Evolutionary conservation across 2,888 invertebrate genomes (phyloP), one percentile per base, ranked within the genome.

Genomic region (Eumacrocentrus americanus): DNA sequence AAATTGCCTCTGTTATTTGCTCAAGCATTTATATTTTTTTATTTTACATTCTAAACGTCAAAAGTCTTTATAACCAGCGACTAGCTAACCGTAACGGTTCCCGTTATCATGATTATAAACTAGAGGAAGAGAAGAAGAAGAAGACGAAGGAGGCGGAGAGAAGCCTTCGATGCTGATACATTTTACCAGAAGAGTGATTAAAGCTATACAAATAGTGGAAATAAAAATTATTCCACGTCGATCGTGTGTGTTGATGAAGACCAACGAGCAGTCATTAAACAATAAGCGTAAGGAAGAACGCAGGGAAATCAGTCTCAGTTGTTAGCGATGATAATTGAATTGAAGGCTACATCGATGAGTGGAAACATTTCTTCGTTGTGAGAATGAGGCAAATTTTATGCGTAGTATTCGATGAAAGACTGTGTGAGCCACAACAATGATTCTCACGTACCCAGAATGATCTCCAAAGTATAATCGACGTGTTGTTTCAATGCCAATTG

Each of bases 41-140:
- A 1, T 44, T 44, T 44, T 22, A 18, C 22, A 44, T 44, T 44
- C 46, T 44, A 51, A 20, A 40, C 44, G 35, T 42, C 16, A 38
- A 51, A 23, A 51, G 40, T 51, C 16, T 50, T 14, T 58, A 48
- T 29, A 67, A 70, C 66, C 64, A 60, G 62, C 62, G 67, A 73
- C 72, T 73, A 29, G 67, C 61, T 66, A 66, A 72, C 72, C 72
- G 72, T 74, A 72, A 73, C 64, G 5, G 64, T 67, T 46, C 69
- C 74, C 71, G 74, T 74, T 74, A 73, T 46, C 23, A 57, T n/a
- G n/a, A n/a, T n/a, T n/a, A n/a, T n/a, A n/a, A n/a, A n/a, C n/a
- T n/a, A n/a, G n/a, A n/a, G n/a, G n/a, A n/a, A n/a, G n/a, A n/a
- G n/a, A n/a, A n/a, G n/a, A n/a, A n/a, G n/a, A n/a, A n/a, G n/a